Conservation (phyloP, 2,797 vertebrate genomes). For the Chelonia mydas region DNA sequence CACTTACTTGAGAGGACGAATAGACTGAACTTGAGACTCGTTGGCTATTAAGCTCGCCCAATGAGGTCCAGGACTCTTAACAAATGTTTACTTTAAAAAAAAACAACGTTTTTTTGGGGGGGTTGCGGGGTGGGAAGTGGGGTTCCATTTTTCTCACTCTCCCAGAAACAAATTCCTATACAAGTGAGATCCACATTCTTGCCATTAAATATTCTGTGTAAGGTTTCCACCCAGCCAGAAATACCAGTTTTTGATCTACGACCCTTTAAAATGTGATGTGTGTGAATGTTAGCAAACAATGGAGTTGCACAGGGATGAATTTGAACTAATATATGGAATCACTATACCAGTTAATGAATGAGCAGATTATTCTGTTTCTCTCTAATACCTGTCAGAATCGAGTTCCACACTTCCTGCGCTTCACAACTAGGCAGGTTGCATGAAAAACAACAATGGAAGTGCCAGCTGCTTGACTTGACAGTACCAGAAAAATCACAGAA, state of each 20-base stretch:
- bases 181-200: background rate
- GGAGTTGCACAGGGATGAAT: background rate
- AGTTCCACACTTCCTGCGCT: background rate
- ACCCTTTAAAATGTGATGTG: background rate
- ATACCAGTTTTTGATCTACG: background rate
- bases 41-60: background rate
- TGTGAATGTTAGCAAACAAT: background rate
- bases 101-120: background rate
- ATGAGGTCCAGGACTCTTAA: background rate
- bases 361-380: background rate
- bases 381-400: background rate
- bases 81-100: background rate
- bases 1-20: background rate
- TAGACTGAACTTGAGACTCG: background rate
- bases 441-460: background rate
- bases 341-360: background rate
- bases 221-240: background rate
- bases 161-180: background rate
- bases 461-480: fast-evolving
- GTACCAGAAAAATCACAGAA: slow-evolving; percentile 7
- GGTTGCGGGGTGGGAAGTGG: background rate
- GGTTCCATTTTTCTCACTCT: background rate
- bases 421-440: background rate
- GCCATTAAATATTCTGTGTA: background rate
- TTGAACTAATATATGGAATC: background rate